phyloP scores from a whole-genome alignment of 1,140 invertebrate genomes.

The Caenorhabditis briggsae region DNA sequence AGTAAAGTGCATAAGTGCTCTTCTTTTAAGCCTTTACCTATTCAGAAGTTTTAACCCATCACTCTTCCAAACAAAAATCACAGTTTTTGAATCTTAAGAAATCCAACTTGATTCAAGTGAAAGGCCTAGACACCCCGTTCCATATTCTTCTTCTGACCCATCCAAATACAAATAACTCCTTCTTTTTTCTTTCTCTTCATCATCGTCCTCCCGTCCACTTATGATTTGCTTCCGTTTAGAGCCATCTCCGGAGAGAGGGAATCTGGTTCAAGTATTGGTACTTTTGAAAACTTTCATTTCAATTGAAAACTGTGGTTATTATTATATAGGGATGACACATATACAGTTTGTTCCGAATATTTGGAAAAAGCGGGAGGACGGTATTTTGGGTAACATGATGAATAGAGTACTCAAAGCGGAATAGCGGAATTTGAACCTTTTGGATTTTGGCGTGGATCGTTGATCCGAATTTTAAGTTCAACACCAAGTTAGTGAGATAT shows the following conservation, averaged over 20 bases:
- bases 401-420: too few relatives aligned
- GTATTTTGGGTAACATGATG: neutral
- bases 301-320: neutral
- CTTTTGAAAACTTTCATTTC: constrained; percentile 42
- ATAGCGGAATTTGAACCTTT: too few relatives aligned
- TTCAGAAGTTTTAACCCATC: neutral
- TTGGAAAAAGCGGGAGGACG: too few relatives aligned
- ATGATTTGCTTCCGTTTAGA: constrained; percentile 46
- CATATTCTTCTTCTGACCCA: constrained; percentile 20
- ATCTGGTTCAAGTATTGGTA: constrained; percentile 47
- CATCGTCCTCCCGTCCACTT: constrained; percentile 20
- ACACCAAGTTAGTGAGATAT: too few relatives aligned
- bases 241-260: neutral
- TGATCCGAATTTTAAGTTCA: too few relatives aligned
- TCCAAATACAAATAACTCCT: constrained; percentile 44
- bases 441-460: too few relatives aligned
- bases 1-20: constrained; percentile 9
- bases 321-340: constrained; percentile 19
- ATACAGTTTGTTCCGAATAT: constrained; percentile 11
- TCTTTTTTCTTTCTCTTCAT: neutral
- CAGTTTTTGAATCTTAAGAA: neutral
- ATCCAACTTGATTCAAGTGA: too few relatives aligned
- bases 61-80: neutral
- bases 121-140: neutral
- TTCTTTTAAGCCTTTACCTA: neutral